These are phyloP conservation scores for Griposia aprilina DNA, from an alignment of 2,888 invertebrate genomes.

Conservation along the genomic window DNA sequence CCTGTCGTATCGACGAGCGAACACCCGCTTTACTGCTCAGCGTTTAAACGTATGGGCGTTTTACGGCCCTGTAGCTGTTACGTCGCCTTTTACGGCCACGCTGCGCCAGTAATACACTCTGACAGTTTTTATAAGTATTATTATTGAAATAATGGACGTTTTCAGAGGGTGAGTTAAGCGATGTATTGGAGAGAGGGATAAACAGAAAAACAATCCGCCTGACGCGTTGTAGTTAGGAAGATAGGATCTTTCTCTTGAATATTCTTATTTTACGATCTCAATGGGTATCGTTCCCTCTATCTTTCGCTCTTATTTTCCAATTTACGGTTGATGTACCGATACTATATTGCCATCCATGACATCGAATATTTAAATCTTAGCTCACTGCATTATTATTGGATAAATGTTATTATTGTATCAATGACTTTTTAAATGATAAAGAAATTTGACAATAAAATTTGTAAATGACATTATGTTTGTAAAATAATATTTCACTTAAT, in stretches of 20 bases:
- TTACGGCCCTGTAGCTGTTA: constrained; percentile 70
- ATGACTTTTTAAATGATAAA: too few species aligned
- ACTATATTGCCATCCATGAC: not conserved
- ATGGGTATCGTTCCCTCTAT: not conserved
- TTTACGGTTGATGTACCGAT: not conserved
- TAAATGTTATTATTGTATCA: too few species aligned
- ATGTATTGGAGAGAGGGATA: constrained; percentile 15
- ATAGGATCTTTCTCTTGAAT: constrained; percentile 1
- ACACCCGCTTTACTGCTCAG: constrained; percentile 70
- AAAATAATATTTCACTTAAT: too few species aligned
- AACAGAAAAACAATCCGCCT: not conserved
- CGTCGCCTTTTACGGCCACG: constrained; percentile 67
- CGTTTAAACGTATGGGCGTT: constrained; percentile 79
- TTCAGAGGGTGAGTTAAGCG: constrained; percentile 13
- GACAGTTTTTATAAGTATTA: constrained; percentile 66
- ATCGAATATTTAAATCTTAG: too few species aligned
- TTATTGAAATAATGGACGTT: constrained; percentile 61
- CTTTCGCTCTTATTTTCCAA: not conserved
- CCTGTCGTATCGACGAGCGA: constrained; percentile 66
- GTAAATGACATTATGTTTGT: too few species aligned
- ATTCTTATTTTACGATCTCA: constrained; percentile 10
- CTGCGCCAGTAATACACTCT: constrained; percentile 62
- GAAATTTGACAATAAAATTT: too few species aligned
- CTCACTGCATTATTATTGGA: too few species aligned
- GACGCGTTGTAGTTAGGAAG: not conserved